A percentile compares a stretch with the other conserved stretches of the same genome.
These are phyloP conservation scores for Conomelus anceps DNA, from an alignment of 2,888 invertebrate species.

Conservation along the genomic window DNA sequence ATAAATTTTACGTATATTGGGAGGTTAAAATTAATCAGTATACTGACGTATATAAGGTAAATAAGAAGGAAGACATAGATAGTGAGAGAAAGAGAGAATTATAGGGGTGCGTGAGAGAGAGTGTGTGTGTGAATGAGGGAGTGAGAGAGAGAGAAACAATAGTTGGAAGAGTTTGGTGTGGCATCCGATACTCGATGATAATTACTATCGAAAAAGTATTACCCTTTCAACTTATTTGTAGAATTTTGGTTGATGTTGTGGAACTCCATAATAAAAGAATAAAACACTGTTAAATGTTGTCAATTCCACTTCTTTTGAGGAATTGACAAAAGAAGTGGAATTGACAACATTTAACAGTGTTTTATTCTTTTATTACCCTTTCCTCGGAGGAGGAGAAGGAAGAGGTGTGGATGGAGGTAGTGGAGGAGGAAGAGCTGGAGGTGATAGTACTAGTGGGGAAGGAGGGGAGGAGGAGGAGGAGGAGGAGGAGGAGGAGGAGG, in stretches of 20 bases:
- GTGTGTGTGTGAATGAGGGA: not conserved
- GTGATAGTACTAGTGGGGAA: not conserved
- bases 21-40: too few relatives aligned
- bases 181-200: too few relatives aligned
- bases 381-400: not conserved
- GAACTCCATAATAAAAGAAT: too few relatives aligned
- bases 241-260: too few relatives aligned
- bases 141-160: not conserved
- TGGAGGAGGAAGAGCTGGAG: not conserved
- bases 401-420: not conserved
- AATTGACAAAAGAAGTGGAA: too few relatives aligned
- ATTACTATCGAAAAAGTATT: not conserved
- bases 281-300: too few relatives aligned
- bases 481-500: not conserved
- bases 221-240: too few relatives aligned
- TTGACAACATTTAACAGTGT: too few relatives aligned
- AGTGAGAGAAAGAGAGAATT: not conserved
- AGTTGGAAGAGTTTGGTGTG: not conserved
- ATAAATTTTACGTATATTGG: too few relatives aligned
- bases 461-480: not conserved
- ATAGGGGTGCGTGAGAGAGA: not conserved
- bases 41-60: not conserved
- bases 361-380: not conserved
- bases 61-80: slow-evolving; percentile 19
- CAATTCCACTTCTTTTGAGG: too few relatives aligned